Conservation (phyloP, 2,888 invertebrate genomes). For the Eupithecia subfuscata region DNA sequence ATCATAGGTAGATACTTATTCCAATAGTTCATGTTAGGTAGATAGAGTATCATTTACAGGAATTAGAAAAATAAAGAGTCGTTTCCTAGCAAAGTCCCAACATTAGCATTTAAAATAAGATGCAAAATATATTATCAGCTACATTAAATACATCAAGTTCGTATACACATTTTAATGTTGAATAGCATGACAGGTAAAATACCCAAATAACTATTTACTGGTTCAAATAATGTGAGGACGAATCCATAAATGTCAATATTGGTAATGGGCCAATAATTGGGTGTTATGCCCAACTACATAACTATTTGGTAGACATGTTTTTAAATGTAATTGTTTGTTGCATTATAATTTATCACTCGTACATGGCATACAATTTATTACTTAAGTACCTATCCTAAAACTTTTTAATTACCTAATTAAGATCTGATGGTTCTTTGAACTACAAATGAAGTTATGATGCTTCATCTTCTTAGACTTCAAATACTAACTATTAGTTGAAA, state of each 20-base stretch:
- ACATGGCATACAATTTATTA: constrained; percentile 2
- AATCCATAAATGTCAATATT: no score
- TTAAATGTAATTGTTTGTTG: neutral
- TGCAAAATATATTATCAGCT: neutral
- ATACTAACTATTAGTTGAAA: neutral
- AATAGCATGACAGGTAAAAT: neutral
- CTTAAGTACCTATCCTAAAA: neutral
- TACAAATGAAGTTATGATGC: neutral
- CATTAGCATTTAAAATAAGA: neutral
- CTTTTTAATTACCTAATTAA: neutral
- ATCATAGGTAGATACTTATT: neutral
- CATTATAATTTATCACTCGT: neutral
- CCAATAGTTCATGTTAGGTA: neutral
- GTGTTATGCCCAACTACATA: neutral
- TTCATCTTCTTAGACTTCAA: neutral
- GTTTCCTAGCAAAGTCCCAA: neutral
- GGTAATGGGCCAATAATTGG: no score
- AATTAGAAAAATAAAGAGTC: neutral
- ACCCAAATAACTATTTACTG: neutral
- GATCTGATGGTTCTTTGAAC: neutral
- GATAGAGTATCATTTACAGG: neutral
- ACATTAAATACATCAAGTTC: neutral
- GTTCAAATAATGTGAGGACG: no score
- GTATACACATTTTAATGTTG: neutral
- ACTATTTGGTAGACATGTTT: neutral